A percentile compares a stretch with the other conserved stretches of the same genome.
phyloP scores from a whole-genome alignment of 2,888 invertebrate species.

The Cyrtodaria siliqua region DNA sequence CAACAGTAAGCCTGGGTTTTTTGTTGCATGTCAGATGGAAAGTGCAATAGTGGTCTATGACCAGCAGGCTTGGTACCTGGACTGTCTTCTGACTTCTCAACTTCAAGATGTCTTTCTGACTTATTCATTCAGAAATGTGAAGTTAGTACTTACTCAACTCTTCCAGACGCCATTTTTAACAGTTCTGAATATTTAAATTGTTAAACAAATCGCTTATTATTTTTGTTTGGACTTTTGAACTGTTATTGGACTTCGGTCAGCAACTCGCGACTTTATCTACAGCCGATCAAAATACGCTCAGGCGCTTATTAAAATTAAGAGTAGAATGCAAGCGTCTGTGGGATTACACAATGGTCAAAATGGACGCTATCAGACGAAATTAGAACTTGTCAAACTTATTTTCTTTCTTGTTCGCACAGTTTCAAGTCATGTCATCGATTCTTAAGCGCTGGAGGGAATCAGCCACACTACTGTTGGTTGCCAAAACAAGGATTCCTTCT shows the following conservation, averaged over 20 bases:
- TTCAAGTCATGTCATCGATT: slow-evolving; percentile 71
- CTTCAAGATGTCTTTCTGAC: too few species aligned
- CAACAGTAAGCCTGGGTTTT: too few species aligned
- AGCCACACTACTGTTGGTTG: slow-evolving; percentile 79
- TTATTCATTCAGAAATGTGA: too few species aligned
- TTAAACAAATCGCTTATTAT: not conserved
- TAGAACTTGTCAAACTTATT: not conserved
- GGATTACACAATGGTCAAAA: not conserved
- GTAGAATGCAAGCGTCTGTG: not conserved
- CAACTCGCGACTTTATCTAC: slow-evolving; percentile 5
- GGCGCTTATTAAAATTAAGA: not conserved
- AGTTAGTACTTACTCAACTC: slow-evolving; percentile 56
- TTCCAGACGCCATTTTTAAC: slow-evolving; percentile 64
- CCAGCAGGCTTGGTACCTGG: too few species aligned
- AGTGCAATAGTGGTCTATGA: too few species aligned
- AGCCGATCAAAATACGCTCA: not conserved
- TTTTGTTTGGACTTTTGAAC: not conserved
- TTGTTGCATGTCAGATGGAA: too few species aligned
- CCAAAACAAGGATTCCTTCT: slow-evolving; percentile 56
- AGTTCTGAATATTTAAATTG: not conserved
- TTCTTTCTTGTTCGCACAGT: not conserved
- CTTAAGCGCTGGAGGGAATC: slow-evolving; percentile 82
- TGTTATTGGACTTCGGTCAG: slow-evolving; percentile 18
- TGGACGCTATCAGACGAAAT: too few species aligned
- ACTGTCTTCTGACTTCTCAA: too few species aligned